A percentile compares a stretch with the other conserved stretches of the same genome.
These are phyloP conservation scores for Lanius collurio DNA, from an alignment of 2,113 vertebrate genomes.

Conservation along the genomic window DNA sequence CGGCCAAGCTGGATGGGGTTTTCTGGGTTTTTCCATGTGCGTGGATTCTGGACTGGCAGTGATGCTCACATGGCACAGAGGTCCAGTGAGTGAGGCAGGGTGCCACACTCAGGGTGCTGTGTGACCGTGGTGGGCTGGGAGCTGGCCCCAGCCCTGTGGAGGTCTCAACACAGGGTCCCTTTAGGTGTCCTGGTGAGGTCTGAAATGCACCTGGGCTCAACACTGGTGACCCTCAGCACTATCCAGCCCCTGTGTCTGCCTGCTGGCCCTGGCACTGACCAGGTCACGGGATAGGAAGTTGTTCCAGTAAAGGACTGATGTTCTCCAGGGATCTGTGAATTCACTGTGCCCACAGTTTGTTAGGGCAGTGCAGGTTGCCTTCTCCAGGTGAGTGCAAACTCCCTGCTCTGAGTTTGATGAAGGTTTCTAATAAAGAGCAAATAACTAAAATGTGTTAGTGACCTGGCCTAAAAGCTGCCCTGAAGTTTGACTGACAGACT, in stretches of 20 bases:
- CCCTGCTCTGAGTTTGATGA: background rate
- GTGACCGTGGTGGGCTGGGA: rapidly evolving
- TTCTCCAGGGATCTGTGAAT: background rate
- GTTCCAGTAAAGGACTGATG: rapidly evolving
- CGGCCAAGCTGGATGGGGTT: background rate
- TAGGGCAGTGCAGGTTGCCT: background rate
- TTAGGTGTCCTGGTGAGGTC: background rate
- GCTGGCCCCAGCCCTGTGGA: background rate
- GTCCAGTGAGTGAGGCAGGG: background rate
- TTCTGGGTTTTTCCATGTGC: background rate
- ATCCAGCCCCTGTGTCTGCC: background rate
- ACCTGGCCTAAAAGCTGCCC: background rate
- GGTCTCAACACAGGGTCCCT: background rate
- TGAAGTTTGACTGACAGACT: background rate
- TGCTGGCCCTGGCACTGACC: background rate
- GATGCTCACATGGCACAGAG: background rate
- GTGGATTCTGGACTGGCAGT: background rate
- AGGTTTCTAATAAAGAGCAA: background rate
- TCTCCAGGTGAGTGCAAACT: background rate
- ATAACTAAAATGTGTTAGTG: background rate
- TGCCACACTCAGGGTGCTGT: rapidly evolving
- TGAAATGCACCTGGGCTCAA: background rate
- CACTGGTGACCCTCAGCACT: background rate
- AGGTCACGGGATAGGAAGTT: rapidly evolving
- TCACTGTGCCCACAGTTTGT: rapidly evolving